Base-by-base conservation (phyloP, 2,888 invertebrate genomes). In the Cecidostiba fungosa region DNA sequence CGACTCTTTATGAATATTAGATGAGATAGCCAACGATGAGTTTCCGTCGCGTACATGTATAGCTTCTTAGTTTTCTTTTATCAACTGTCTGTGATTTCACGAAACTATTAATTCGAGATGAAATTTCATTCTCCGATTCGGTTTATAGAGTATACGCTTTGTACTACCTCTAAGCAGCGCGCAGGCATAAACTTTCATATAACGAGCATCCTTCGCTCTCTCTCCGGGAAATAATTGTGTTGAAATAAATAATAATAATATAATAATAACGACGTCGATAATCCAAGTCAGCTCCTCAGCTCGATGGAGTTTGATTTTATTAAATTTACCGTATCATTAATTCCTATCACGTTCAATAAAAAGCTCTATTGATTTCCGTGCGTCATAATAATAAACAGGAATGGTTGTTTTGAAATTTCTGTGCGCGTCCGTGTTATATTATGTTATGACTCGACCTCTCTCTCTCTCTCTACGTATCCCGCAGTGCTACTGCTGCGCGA, bases 361-460 rank as follows among this genome's bases (percentile, higher is more conserved):
- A 86, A 66, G 36, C 39, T 77, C 73, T 66, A 82, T 76, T 29
- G 66, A 69, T 82, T 76, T 32, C 43, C 14, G 16, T 6, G n/a
- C 47, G 19, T 76, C 74, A 54, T 54, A 54, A 69, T 39, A 82
- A 82, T 82, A 39, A 82, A 82, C 50, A 69, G 59, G 23, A 80
- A 50, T 69, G 8, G 50, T 69, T 77, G 39, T 77, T 62, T 62
- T 59, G 62, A 59, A n/a, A 26, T 77, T 43, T 62, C 39, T 36
- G 62, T 39, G 23, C 77, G 62, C 62, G 62, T 39, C 39, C 62
- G 74, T 19, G 26, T 26, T 77, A 26, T 43, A 23, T 69, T 69
- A 69, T 69, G 54, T 72, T 43, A 39, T 72, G 43, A 70, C 39
- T 70, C 36, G 36, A 70, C 29, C 70, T 70, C 4, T 70, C 54